These are phyloP conservation scores for Scatophagus argus DNA, from an alignment of 2,113 vertebrate genomes.

Conservation along the genomic window DNA sequence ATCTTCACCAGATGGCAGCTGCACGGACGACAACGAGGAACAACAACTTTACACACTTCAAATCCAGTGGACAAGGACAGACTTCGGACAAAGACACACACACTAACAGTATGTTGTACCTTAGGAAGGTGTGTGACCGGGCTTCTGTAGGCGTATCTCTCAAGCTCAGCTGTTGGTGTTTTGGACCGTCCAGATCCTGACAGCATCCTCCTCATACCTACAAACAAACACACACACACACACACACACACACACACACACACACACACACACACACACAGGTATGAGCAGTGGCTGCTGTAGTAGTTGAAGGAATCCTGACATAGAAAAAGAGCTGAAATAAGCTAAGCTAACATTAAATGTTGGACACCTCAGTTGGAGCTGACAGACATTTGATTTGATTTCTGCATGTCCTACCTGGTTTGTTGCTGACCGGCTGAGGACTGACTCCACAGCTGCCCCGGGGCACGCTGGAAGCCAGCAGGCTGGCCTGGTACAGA, in stretches of 20 bases:
- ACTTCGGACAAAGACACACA: constrained; percentile 9
- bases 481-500: constrained; percentile 94
- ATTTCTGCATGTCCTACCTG: constrained; percentile 74
- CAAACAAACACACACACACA: constrained; percentile 25
- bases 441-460: constrained; percentile 55
- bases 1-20: constrained; percentile 78
- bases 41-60: not conserved
- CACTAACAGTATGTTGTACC: constrained; percentile 30
- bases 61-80: too few relatives aligned
- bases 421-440: constrained; percentile 54
- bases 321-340: too few relatives aligned
- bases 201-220: constrained; percentile 58
- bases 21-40: not conserved
- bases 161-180: constrained; percentile 80
- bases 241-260: constrained; percentile 8
- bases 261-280: constrained; percentile 1
- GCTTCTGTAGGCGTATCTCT: constrained; percentile 76
- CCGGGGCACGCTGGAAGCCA: constrained; percentile 84
- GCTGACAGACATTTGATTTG: too few relatives aligned
- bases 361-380: too few relatives aligned
- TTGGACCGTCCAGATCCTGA: constrained; percentile 74
- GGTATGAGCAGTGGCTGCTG: not conserved
- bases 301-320: too few relatives aligned
- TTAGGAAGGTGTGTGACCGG: constrained; percentile 35
- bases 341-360: too few relatives aligned